Evolutionary conservation across 2,888 invertebrate species (phyloP), one percentile per base, ranked within the genome.

Genomic region (Lysandra coridon): DNA sequence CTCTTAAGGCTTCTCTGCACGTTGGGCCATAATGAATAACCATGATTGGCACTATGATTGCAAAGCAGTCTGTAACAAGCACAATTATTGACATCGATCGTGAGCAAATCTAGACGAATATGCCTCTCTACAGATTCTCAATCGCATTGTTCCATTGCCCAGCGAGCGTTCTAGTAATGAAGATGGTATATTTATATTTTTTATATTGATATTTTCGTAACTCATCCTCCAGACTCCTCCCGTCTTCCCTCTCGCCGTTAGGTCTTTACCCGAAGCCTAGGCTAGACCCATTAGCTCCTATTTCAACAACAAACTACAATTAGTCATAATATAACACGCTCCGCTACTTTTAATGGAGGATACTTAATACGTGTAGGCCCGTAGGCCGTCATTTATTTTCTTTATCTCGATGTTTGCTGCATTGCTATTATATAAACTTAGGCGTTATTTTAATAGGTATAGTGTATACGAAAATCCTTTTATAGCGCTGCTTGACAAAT

Each of bases 241-340:
- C 4, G 17, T 37, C 69, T 33, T 33, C 14, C 69, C 69, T 33
- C 69, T 12, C 7, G 23, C 10, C 37, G 23, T 64, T 64, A 64
- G 64, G 30, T 64, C 30, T 64, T 30, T 64, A 64, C 1, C 33
- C 69, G 4, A 17, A 69, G 69, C 37, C 69, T 69, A 4, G 69
- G 69, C 69, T 69, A 69, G 69, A 69, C 69, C 69, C 69, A 69
- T 69, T 69, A 69, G 69, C 69, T 69, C 69, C 69, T 37, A 69
- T 69, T 69, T 69, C 69, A 69, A 69, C 69, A 69, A 69, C 69
- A 69, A 69, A 69, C 69, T 69, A 69, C 69, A 14, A 69, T 69
- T 69, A 69, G 33, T 69, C 69, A 69, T 69, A 69, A 69, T 69
- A 33, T 69, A 64, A 64, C 64, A 33, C 33, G 69, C 17, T 37